A percentile compares a stretch with the other conserved stretches of the same genome.
Conservation (phyloP, 2,888 invertebrate genomes). For the Suillia variegata region DNA sequence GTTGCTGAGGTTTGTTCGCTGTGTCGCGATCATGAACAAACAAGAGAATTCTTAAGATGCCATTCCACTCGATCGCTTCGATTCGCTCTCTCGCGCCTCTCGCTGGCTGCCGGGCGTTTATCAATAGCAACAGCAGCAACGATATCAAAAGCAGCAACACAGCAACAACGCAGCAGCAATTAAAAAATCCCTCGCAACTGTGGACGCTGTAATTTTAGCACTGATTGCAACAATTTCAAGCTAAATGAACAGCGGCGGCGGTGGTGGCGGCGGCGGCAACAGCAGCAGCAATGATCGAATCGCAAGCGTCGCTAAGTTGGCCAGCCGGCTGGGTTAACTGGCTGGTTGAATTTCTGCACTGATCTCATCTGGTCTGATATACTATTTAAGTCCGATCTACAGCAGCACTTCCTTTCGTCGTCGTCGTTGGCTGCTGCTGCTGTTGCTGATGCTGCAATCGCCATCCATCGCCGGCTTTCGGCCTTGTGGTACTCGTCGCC, state of each 20-base stretch:
- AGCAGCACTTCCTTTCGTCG: constrained; percentile 13
- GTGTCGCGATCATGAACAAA: constrained; percentile 15
- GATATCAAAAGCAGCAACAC: too few species aligned
- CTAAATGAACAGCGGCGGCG: constrained; percentile 46
- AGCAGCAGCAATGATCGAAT: too few species aligned
- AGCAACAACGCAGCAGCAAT: constrained; percentile 23
- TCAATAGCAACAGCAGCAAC: too few species aligned
- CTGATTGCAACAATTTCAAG: constrained; percentile 52
- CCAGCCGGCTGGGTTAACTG: constrained; percentile 22
- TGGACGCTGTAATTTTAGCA: constrained; percentile 32
- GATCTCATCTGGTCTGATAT: constrained; percentile 30
- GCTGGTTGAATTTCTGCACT: constrained; percentile 9
- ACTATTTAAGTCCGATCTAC: neutral
- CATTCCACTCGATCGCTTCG: constrained; percentile 17
- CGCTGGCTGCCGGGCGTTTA: constrained; percentile 12
- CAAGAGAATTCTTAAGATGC: constrained; percentile 14
- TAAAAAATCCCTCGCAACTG: constrained; percentile 26
- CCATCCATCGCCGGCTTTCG: neutral
- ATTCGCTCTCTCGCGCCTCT: neutral
- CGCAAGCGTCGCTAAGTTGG: constrained; percentile 20
- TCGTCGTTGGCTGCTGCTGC: neutral
- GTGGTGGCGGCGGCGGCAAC: constrained; percentile 30
- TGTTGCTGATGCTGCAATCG: neutral
- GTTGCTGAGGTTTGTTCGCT: constrained; percentile 10
- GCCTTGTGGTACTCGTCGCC: too few species aligned